A percentile compares a stretch with the other conserved stretches of the same genome.
Conservation (phyloP, 2,797 vertebrate genomes). For the Microcaecilia unicolor region DNA sequence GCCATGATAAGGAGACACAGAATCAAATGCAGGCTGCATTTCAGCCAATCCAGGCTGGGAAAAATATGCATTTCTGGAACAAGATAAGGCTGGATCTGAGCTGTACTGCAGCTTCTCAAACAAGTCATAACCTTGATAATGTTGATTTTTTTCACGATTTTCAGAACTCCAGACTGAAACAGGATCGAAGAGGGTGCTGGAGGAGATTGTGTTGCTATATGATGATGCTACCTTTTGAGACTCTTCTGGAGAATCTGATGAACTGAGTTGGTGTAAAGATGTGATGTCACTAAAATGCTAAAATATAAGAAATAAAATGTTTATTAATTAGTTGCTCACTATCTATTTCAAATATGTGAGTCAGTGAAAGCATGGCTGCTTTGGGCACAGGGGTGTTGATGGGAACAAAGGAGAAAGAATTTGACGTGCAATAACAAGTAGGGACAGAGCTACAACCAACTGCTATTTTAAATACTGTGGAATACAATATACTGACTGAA, state of each 20-base stretch:
- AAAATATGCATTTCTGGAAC: not conserved
- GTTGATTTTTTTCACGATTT: constrained; percentile 12
- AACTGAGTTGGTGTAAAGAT: constrained; percentile 47
- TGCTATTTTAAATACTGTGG: no score
- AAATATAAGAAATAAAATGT: constrained; percentile 24
- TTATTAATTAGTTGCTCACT: no score
- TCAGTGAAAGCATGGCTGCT: no score
- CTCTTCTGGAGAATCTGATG: constrained; percentile 15
- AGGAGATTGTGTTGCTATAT: constrained; percentile 7
- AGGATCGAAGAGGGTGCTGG: not conserved
- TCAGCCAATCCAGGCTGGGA: constrained; percentile 7
- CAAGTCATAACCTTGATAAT: constrained; percentile 5
- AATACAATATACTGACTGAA: no score
- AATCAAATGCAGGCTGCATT: constrained; percentile 1
- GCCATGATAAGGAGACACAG: not conserved
- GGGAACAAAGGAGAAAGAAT: no score
- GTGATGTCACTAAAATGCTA: constrained; percentile 76
- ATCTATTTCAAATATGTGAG: no score
- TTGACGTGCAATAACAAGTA: no score
- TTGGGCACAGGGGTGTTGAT: no score
- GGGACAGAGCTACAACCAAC: no score
- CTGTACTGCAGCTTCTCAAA: constrained; percentile 6
- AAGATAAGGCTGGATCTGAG: constrained; percentile 8
- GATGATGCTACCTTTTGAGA: constrained; percentile 5
- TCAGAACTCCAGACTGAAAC: not conserved